Evolutionary conservation across 2,797 vertebrate genomes (phyloP), one percentile per base, ranked within the genome.

Genomic region (Mus caroli): DNA sequence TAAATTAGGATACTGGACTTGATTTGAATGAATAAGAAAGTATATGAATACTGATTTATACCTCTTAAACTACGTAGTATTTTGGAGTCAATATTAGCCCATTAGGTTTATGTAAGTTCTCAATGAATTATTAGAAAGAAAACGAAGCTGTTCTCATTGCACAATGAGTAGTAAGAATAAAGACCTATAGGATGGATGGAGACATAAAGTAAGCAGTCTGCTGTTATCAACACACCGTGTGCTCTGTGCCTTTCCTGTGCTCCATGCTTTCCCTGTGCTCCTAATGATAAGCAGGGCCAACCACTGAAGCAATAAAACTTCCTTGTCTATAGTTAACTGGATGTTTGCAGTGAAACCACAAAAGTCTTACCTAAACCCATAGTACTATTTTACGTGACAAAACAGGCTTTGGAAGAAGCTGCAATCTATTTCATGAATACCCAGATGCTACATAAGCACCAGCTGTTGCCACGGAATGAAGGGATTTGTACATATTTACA

Each of bases 351-450:
- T 86, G 52, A 86, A 96, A 78, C 6, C 15, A 52, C 43, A 52
- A 76, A 83, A 78, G 91, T 6, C 34, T 24, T 94, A 75, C 58
- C 34, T 79, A 77, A 43, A 80, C 22, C 84, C 54, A 43, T 50
- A 67, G 2, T 22, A 1, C 3, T 77, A 3, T 69, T 95, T 83
- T 92, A 89, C 60, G 84, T 94, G 56, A 26, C 40, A 73, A 50
- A 88, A 54, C 13, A 89, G 87, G 31, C 79, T 91, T 86, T 52
- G 22, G 52, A 86, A 87, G n/a, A 78, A 92, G 71, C 22, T 89
- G 40, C 88, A 90, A 64, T 83, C 34, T 88, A 78, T 73, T 86
- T 64, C 31, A 31, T 90, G 89, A 80, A 85, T 87, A 56, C 15
- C 26, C 67, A 94, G 62, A 88, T 85, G 26, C 19, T 93, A 0